Evolutionary conservation across 2,113 vertebrate genomes (phyloP).

Genomic region (Dolichotis patagonum): DNA sequence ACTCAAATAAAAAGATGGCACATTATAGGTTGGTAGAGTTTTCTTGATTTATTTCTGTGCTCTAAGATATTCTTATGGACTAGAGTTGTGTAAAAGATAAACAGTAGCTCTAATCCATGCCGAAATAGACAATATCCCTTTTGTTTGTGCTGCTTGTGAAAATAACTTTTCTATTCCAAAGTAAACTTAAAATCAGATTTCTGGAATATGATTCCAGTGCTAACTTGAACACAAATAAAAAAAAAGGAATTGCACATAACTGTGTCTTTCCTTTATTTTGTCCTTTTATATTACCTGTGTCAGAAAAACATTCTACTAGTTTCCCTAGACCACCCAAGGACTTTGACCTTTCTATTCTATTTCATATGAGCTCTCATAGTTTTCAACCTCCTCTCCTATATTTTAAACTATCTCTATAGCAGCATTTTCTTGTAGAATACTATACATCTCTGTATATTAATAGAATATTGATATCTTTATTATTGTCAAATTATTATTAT

Average conservation of each 20-base stretch:
- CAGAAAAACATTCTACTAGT: background rate
- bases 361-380: background rate
- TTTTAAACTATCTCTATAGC: background rate
- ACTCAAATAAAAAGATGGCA: background rate
- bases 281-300: background rate
- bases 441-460: background rate
- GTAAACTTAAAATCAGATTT: constrained; percentile 16
- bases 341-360: background rate
- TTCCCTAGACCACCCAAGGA: background rate
- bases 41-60: constrained; percentile 7
- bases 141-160: background rate
- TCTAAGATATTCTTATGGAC: background rate
- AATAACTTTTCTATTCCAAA: constrained; percentile 27
- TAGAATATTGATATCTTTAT: background rate
- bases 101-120: background rate
- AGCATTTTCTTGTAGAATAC: background rate
- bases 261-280: background rate
- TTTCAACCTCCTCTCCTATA: background rate
- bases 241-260: constrained; percentile 32
- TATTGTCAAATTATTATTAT: constrained; percentile 9
- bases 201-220: background rate
- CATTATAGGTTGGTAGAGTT: background rate
- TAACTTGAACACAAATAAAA: background rate
- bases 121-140: background rate
- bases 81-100: constrained; percentile 33